Conservation (phyloP, 2,888 invertebrate genomes). For the Bellardia pandia region DNA sequence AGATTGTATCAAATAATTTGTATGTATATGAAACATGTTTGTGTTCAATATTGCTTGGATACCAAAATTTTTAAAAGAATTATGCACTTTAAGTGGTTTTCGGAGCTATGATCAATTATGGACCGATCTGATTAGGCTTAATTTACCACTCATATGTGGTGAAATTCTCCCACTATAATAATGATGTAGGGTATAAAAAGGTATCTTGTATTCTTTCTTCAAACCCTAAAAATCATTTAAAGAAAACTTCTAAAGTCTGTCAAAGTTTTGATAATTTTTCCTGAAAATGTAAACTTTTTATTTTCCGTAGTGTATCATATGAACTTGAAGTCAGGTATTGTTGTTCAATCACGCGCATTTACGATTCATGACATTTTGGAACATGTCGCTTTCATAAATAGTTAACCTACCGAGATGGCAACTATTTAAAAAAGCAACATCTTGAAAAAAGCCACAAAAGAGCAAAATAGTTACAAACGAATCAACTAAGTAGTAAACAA, state of each 20-base stretch:
- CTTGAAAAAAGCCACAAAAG: slow-evolving; percentile 6
- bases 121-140: no score
- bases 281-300: not conserved
- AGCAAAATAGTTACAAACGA: slow-evolving; percentile 44
- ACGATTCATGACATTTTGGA: slow-evolving; percentile 72
- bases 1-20: no score
- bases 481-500: slow-evolving; percentile 25
- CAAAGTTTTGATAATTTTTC: not conserved
- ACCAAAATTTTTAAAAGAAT: no score
- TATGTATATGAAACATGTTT: no score
- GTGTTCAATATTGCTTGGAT: no score
- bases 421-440: slow-evolving; percentile 28
- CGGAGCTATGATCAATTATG: no score
- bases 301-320: slow-evolving; percentile 45
- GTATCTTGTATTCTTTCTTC: no score
- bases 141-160: no score
- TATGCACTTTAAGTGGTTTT: no score
- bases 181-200: no score
- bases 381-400: slow-evolving; percentile 73
- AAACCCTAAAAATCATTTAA: no score
- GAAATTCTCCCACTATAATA: no score
- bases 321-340: slow-evolving; percentile 69
- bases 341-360: slow-evolving; percentile 74
- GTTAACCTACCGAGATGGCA: slow-evolving; percentile 66
- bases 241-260: not conserved